Evolutionary conservation across 2,888 invertebrate genomes (phyloP).

Genomic region (Poecilobothrus nobilitatus): DNA sequence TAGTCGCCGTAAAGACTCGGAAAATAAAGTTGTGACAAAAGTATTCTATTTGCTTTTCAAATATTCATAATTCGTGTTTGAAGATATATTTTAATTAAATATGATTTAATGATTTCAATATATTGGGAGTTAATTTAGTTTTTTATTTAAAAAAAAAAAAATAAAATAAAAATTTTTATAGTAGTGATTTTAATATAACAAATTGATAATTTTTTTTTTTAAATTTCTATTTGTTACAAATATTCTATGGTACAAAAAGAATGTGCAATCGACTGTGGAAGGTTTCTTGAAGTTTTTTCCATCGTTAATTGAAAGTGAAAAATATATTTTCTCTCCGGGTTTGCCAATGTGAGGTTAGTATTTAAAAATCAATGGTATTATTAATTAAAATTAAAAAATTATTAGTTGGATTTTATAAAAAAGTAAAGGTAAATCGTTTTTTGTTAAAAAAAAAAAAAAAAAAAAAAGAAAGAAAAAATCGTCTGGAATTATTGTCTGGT

Average conservation of each 20-base stretch:
- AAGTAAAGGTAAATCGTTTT: not conserved
- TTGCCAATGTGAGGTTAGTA: constrained; percentile 2
- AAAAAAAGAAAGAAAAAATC: not conserved
- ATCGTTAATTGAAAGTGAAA: not conserved
- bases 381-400: not conserved
- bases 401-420: not conserved
- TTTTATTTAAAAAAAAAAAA: no score
- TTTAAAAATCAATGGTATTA: not conserved
- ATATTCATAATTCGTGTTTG: not conserved
- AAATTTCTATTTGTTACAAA: not conserved
- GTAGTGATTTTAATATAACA: no score
- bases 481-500: not conserved
- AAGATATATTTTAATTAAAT: not conserved
- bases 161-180: no score
- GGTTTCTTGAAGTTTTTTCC: not conserved
- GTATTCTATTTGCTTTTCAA: not conserved
- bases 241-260: not conserved
- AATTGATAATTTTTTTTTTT: not conserved
- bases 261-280: constrained; percentile 6
- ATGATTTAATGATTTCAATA: not conserved
- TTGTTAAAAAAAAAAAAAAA: no score
- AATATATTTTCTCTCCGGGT: not conserved
- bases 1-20: constrained; percentile 4
- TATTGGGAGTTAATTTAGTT: no score
- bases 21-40: not conserved